Conservation (phyloP, 2,113 vertebrate genomes). For the Albula glossodonta region DNA sequence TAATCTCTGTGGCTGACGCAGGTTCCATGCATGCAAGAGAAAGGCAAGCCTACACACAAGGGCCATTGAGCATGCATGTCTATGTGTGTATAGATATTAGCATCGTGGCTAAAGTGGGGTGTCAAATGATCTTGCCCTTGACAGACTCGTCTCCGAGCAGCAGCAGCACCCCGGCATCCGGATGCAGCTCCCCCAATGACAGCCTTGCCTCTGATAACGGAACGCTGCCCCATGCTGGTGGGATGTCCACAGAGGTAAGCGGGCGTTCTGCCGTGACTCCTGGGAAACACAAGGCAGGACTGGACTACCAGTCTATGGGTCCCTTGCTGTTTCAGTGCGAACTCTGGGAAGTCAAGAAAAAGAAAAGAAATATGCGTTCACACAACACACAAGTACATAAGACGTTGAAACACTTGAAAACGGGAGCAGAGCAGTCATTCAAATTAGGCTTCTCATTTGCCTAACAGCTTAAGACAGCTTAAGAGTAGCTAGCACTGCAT, state of each 20-base stretch:
- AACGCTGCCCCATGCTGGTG: conserved; percentile 52
- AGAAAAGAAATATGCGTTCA: neutral
- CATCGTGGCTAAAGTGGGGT: conserved; percentile 2
- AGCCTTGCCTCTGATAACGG: conserved; percentile 76
- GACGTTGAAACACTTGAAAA: too few species aligned
- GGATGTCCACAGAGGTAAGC: conserved; percentile 76
- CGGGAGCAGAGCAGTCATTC: too few species aligned
- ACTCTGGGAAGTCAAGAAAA: neutral
- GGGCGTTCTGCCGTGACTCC: neutral
- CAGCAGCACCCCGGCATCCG: conserved; percentile 85
- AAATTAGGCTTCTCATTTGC: neutral
- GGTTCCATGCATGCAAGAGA: neutral
- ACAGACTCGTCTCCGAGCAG: conserved; percentile 89
- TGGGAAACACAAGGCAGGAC: neutral
- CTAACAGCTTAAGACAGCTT: neutral
- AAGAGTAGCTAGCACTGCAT: neutral
- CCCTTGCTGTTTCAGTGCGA: neutral
- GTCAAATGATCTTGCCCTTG: conserved; percentile 11
- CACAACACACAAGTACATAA: too few species aligned
- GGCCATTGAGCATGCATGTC: neutral
- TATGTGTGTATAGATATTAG: conserved; percentile 17
- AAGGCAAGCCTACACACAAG: neutral
- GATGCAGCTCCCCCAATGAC: conserved; percentile 89
- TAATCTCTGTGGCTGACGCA: neutral
- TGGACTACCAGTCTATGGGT: too few species aligned